phyloP scores from a whole-genome alignment of 37 sponge, comb jelly and placozoan genomes.

The Beroe ovata region DNA sequence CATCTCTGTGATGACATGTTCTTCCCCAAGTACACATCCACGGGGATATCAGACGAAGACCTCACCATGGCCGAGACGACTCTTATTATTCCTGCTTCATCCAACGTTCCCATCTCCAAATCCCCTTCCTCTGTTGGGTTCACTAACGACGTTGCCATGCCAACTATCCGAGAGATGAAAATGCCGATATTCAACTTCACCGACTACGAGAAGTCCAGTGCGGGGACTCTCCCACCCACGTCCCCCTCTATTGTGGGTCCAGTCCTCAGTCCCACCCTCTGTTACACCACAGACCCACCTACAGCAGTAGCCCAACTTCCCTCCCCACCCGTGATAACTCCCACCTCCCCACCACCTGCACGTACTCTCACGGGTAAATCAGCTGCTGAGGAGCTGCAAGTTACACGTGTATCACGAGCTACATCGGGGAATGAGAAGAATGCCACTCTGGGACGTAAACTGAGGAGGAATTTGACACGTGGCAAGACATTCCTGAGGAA shows the following conservation, averaged over 20 bases:
- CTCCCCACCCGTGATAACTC: neutral
- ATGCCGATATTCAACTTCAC: neutral
- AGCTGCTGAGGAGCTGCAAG: neutral
- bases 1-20: neutral
- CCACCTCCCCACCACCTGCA: neutral
- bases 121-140: neutral
- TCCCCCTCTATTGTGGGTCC: neutral
- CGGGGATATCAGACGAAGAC: conserved; percentile 57
- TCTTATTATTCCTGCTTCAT: neutral
- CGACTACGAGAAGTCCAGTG: neutral
- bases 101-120: neutral
- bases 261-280: too few relatives aligned
- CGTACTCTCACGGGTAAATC: neutral
- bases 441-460: neutral
- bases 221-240: neutral
- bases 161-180: neutral
- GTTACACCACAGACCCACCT: neutral
- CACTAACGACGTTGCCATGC: neutral
- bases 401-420: neutral
- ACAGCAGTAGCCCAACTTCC: neutral
- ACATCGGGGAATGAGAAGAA: neutral
- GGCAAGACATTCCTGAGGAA: conserved; percentile 62
- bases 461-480: conserved; percentile 15
- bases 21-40: conserved; percentile 51
- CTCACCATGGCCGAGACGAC: neutral